Conservation (phyloP, 2,797 vertebrate species). For the Neoniphon sammara region DNA sequence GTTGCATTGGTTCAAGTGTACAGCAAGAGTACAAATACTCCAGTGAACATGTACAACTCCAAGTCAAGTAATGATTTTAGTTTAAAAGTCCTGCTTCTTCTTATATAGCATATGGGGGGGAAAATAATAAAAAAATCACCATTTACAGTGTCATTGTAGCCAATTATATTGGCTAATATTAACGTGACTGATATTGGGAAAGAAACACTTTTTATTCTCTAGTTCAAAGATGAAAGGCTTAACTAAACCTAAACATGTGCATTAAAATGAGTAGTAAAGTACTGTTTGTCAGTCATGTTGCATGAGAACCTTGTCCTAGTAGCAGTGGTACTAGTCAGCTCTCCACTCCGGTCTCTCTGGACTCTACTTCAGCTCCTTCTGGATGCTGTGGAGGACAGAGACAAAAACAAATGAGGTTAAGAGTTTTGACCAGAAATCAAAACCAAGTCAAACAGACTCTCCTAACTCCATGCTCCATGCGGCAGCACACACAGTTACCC, state of each 20-base stretch:
- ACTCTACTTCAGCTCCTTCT: slow-evolving; percentile 74
- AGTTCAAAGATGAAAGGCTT: slow-evolving; percentile 7
- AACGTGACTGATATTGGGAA: background rate
- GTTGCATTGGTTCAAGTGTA: slow-evolving; percentile 17
- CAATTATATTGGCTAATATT: slow-evolving; percentile 3
- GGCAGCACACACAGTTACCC: background rate
- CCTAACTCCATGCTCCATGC: background rate
- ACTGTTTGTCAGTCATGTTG: slow-evolving; percentile 25
- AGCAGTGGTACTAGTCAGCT: slow-evolving; percentile 6
- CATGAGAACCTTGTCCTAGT: slow-evolving; percentile 12
- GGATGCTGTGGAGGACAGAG: slow-evolving; percentile 67
- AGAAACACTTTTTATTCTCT: slow-evolving; percentile 1
- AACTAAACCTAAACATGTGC: slow-evolving; percentile 45
- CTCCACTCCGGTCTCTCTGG: slow-evolving; percentile 25
- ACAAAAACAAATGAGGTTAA: background rate
- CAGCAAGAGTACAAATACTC: slow-evolving; percentile 8
- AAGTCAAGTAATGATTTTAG: slow-evolving; percentile 27
- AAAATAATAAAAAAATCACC: slow-evolving; percentile 22
- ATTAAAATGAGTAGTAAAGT: slow-evolving; percentile 45
- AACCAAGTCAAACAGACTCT: background rate
- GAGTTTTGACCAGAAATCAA: background rate
- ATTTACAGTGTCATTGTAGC: slow-evolving; percentile 48
- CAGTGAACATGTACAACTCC: slow-evolving; percentile 44
- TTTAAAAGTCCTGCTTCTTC: slow-evolving; percentile 34
- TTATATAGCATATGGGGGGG: slow-evolving; percentile 35